Percentiles rank a stretch among this genome's conserved stretches.
Conservation (phyloP, 2,113 vertebrate genomes). For the Pionites leucogaster region DNA sequence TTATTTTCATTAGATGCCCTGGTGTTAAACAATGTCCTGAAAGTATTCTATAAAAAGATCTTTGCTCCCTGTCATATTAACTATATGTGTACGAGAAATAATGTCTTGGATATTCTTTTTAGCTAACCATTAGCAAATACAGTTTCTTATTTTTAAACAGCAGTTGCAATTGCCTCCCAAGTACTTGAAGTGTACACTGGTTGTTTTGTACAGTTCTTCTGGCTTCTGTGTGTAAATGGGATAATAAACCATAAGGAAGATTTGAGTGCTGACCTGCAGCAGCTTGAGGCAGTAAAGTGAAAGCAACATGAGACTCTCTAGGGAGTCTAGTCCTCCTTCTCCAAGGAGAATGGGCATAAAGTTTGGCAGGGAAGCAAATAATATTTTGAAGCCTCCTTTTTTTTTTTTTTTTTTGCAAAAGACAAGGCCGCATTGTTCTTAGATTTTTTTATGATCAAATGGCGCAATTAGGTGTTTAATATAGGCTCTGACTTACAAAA, state of each 20-base stretch:
- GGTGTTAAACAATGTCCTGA: not conserved
- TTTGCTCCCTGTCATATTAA: not conserved
- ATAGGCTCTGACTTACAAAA: not conserved
- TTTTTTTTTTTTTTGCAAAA: not conserved
- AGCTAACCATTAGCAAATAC: not conserved
- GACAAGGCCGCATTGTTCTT: not conserved
- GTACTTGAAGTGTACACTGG: not conserved
- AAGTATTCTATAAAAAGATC: not conserved
- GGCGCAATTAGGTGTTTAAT: not conserved
- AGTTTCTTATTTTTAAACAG: not conserved
- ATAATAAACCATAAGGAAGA: not conserved
- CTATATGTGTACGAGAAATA: not conserved
- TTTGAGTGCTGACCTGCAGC: not conserved
- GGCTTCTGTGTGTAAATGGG: not conserved
- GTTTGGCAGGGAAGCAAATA: not conserved
- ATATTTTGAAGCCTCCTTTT: not conserved
- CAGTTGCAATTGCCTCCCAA: not conserved
- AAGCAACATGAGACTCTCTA: not conserved
- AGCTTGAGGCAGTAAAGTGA: not conserved
- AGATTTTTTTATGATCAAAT: not conserved
- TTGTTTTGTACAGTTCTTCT: not conserved
- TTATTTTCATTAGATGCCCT: not conserved
- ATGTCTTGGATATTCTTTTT: not conserved
- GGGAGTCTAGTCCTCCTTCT: not conserved
- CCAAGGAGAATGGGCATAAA: not conserved